Evolutionary conservation across 2,888 invertebrate genomes (phyloP).

Genomic region (Priocnemis perturbator): DNA sequence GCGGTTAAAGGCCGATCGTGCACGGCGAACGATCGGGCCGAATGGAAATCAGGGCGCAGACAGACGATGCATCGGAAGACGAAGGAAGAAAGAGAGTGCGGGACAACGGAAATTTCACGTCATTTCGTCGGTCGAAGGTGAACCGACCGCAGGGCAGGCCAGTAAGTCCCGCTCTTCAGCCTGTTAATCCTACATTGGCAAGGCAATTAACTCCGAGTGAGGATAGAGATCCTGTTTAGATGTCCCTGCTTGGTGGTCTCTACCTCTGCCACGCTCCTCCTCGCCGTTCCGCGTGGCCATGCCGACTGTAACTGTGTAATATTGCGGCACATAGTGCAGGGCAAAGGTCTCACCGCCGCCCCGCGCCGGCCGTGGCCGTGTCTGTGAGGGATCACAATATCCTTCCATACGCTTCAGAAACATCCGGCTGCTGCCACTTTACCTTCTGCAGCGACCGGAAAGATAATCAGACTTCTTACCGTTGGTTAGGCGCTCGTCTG

Average conservation of each 20-base stretch:
- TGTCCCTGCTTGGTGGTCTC: conserved; percentile 31
- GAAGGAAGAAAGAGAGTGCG: background rate
- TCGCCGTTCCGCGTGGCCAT: background rate
- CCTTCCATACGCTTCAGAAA: conserved; percentile 44
- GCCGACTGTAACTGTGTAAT: conserved; percentile 50
- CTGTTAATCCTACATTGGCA: conserved; percentile 67
- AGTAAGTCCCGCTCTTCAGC: conserved; percentile 49
- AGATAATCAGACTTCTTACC: conserved; percentile 63
- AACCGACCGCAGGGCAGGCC: conserved; percentile 34
- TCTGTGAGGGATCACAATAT: conserved; percentile 59
- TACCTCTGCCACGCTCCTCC: conserved; percentile 4
- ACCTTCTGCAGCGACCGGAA: conserved; percentile 45
- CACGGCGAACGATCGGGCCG: too few species aligned
- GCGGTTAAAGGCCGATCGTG: too few species aligned
- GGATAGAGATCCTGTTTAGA: conserved; percentile 58
- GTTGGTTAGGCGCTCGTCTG: conserved; percentile 24
- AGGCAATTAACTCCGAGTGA: conserved; percentile 66
- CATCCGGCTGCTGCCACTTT: conserved; percentile 39
- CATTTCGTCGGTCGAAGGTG: conserved; percentile 29
- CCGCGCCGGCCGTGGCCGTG: too few species aligned
- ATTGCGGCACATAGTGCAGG: conserved; percentile 41
- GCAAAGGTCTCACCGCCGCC: conserved; percentile 22
- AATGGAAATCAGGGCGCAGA: too few species aligned
- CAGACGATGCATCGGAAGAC: too few species aligned
- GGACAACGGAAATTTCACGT: conserved; percentile 38